Evolutionary conservation across 1,140 invertebrate species (phyloP).

Genomic region (Ylistrum balloti): DNA sequence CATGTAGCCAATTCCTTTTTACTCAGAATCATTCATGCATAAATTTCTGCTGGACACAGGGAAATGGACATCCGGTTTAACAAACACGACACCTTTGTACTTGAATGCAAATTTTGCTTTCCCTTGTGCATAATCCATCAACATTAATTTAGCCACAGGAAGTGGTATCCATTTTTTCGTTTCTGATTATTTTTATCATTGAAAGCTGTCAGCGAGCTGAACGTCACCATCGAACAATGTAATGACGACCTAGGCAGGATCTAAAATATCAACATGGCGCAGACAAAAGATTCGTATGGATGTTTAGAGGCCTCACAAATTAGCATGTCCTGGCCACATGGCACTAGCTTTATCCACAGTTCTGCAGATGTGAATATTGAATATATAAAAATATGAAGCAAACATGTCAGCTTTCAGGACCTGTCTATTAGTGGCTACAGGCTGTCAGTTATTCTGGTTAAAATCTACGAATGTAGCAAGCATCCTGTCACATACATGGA

Average conservation of each 20-base stretch:
- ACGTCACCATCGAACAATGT: neutral
- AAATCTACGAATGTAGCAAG: neutral
- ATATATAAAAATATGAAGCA: conserved; percentile 40
- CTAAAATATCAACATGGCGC: conserved; percentile 29
- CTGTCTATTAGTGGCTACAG: neutral
- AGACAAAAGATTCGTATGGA: neutral
- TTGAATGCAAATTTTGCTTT: conserved; percentile 24
- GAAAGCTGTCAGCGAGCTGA: conserved; percentile 2
- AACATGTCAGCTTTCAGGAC: neutral
- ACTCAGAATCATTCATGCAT: neutral
- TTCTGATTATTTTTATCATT: neutral
- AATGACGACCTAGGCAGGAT: conserved; percentile 7
- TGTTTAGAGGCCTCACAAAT: neutral
- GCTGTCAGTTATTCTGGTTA: neutral
- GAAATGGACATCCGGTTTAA: conserved; percentile 27
- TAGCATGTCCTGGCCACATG: neutral
- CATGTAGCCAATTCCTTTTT: neutral
- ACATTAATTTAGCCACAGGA: conserved; percentile 32
- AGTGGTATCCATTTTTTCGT: conserved; percentile 25
- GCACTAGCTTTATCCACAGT: neutral
- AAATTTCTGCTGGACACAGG: neutral
- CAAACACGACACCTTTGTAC: conserved; percentile 33
- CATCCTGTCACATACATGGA: neutral
- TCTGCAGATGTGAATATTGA: conserved; percentile 17
- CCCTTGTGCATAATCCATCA: conserved; percentile 37